phyloP scores from a whole-genome alignment of 2,797 vertebrate genomes.

The Pogoniulus pusillus region DNA sequence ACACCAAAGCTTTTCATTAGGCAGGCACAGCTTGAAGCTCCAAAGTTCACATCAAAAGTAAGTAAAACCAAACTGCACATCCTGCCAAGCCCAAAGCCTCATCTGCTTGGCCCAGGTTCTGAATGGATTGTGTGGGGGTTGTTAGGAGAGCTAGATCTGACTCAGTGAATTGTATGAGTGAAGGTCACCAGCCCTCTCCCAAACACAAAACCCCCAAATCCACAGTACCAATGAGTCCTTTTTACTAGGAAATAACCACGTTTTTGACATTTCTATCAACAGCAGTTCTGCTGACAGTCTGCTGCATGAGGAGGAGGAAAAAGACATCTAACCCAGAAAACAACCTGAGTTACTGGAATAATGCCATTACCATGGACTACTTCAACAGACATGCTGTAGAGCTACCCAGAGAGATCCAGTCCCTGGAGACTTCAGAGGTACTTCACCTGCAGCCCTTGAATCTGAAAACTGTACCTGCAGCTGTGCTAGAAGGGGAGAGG shows the following conservation, averaged over 20 bases:
- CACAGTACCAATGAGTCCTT: background rate
- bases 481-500: background rate
- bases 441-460: background rate
- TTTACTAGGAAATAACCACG: background rate
- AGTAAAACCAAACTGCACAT: background rate
- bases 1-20: background rate
- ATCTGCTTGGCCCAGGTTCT: background rate
- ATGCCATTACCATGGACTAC: constrained; percentile 99
- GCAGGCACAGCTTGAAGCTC: background rate
- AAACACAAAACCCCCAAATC: background rate
- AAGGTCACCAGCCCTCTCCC: background rate
- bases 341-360: constrained; percentile 99
- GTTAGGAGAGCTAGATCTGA: background rate
- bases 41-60: background rate
- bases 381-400: constrained; percentile 97
- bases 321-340: constrained; percentile 95
- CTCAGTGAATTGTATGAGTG: rapidly evolving
- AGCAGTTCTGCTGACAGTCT: constrained; percentile 96
- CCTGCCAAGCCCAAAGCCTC: background rate
- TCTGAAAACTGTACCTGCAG: background rate
- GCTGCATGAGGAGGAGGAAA: constrained; percentile 96
- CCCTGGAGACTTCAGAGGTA: constrained; percentile 95
- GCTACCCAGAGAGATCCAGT: constrained; percentile 94
- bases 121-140: background rate
- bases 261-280: constrained; percentile 45